Evolutionary conservation across 2,888 invertebrate species (phyloP).

Genomic region (Drosophila fulvimacula): DNA sequence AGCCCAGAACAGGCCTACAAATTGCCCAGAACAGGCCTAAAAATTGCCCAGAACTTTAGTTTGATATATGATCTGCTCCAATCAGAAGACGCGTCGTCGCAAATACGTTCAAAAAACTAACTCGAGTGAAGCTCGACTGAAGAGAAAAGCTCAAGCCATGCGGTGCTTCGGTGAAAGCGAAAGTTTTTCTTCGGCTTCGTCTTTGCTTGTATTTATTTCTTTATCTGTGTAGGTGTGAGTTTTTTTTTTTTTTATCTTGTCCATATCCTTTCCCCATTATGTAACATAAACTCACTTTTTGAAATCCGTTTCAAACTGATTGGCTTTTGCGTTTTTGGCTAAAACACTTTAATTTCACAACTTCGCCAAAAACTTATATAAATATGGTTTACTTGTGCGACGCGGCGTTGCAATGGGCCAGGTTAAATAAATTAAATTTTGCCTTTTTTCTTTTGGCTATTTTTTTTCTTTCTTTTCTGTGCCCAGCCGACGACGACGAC

Average conservation of each 20-base stretch:
- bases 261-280: constrained; percentile 58
- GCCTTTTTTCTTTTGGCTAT: neutral
- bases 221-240: constrained; percentile 30
- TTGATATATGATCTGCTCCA: neutral
- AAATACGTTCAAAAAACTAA: constrained; percentile 1
- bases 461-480: constrained; percentile 6
- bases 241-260: neutral
- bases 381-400: constrained; percentile 52
- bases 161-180: constrained; percentile 80
- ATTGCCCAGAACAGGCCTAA: neutral
- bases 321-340: constrained; percentile 4
- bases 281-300: constrained; percentile 57
- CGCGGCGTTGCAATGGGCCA: constrained; percentile 58
- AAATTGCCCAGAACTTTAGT: neutral
- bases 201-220: constrained; percentile 7
- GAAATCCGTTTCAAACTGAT: constrained; percentile 29
- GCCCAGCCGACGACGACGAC: constrained; percentile 53
- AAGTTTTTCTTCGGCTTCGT: constrained; percentile 72
- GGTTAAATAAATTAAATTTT: constrained; percentile 26
- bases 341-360: constrained; percentile 67
- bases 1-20: neutral
- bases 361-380: constrained; percentile 69
- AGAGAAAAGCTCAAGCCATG: constrained; percentile 49
- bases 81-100: neutral
- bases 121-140: constrained; percentile 23